Conservation (phyloP, 2,797 vertebrate species). For the Sphenopsis melanotis region DNA sequence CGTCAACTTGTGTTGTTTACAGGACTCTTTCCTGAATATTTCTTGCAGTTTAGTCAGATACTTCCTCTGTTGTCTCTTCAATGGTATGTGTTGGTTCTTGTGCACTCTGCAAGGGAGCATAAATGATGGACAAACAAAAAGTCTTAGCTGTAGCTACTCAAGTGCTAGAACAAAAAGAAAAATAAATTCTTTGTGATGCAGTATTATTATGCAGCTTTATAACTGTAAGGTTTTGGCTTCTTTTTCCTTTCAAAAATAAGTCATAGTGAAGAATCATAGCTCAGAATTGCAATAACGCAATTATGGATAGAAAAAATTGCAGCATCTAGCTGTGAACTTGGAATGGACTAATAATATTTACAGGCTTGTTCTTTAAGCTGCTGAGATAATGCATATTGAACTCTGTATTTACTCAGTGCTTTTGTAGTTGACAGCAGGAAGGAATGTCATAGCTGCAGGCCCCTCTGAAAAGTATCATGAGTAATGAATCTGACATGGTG, state of each 20-base stretch:
- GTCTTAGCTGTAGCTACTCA: not conserved
- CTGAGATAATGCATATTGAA: not conserved
- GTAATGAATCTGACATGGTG: not conserved
- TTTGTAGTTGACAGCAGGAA: not conserved
- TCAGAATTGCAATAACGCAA: not conserved
- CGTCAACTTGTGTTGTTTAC: not conserved
- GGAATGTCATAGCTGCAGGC: not conserved
- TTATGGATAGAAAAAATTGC: not conserved
- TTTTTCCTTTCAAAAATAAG: not conserved
- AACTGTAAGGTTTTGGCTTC: not conserved
- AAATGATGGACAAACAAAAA: not conserved
- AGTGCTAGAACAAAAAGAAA: not conserved
- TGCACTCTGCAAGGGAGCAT: constrained; percentile 10
- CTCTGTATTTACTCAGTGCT: not conserved
- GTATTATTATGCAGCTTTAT: not conserved
- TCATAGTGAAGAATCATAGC: not conserved
- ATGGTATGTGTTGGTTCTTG: not conserved
- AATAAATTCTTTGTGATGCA: not conserved
- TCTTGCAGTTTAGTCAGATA: not conserved
- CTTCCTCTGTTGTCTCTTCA: constrained; percentile 17
- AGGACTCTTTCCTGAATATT: not conserved
- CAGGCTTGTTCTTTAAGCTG: not conserved
- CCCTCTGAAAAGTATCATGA: not conserved
- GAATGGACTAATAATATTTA: not conserved
- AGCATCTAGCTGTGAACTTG: not conserved